Conservation (phyloP, 2,113 vertebrate species). For the Nymphicus hollandicus region DNA sequence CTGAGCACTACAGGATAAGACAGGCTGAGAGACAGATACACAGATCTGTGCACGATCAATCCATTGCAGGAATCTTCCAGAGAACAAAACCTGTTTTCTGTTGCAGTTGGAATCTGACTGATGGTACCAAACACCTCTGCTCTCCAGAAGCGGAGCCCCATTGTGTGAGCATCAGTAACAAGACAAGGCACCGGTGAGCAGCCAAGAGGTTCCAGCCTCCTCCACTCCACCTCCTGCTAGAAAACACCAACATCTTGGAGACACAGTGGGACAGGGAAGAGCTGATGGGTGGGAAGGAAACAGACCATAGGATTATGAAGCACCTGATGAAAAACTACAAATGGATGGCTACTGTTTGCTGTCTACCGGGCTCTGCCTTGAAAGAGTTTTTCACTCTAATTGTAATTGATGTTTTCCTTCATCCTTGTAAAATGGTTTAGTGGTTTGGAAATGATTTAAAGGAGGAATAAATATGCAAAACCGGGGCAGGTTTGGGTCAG, state of each 20-base stretch:
- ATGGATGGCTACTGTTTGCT: not conserved
- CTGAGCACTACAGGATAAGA: not conserved
- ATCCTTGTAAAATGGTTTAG: slow-evolving; percentile 65
- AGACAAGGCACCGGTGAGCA: not conserved
- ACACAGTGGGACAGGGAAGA: not conserved
- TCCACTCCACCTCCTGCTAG: not conserved
- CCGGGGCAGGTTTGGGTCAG: not conserved
- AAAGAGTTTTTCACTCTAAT: slow-evolving; percentile 31
- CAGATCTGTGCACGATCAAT: not conserved
- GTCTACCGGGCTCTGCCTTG: slow-evolving; percentile 1
- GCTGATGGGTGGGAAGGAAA: not conserved
- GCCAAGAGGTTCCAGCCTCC: not conserved
- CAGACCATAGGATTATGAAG: not conserved
- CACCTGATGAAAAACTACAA: not conserved
- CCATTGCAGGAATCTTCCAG: not conserved
- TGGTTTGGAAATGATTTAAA: slow-evolving; percentile 61
- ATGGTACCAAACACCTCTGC: rapidly evolving
- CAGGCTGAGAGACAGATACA: not conserved
- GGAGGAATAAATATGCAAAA: slow-evolving; percentile 56
- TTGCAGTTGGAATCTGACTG: not conserved
- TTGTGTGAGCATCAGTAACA: rapidly evolving
- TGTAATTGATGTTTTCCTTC: slow-evolving; percentile 64
- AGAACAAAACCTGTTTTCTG: not conserved
- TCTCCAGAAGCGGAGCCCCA: not conserved
- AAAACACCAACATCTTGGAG: not conserved